Conservation (phyloP, 2,113 vertebrate species). For the Coryphaenoides rupestris region DNA sequence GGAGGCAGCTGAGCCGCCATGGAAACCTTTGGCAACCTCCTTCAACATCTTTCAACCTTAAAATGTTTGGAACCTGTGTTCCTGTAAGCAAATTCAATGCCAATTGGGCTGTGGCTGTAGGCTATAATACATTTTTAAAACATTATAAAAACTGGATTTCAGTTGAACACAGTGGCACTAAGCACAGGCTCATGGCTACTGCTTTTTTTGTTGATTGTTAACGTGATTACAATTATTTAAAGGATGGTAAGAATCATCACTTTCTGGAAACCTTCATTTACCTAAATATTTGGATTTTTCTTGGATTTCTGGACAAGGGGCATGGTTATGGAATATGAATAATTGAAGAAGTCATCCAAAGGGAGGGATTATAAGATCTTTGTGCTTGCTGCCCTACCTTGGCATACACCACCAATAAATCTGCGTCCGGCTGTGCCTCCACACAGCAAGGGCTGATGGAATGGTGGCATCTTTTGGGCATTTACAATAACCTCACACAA, state of each 20-base stretch:
- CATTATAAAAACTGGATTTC: too few species aligned
- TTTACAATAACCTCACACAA: slow-evolving; percentile 46
- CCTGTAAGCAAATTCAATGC: slow-evolving; percentile 68
- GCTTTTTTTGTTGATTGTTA: slow-evolving; percentile 76
- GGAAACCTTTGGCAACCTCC: slow-evolving; percentile 71
- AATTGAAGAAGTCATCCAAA: slow-evolving; percentile 78
- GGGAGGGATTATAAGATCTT: slow-evolving; percentile 79
- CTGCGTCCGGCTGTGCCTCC: slow-evolving; percentile 60
- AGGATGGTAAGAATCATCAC: slow-evolving; percentile 65
- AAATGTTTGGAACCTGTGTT: slow-evolving; percentile 62
- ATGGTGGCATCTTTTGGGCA: slow-evolving; percentile 88
- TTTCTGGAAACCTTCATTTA: slow-evolving; percentile 46
- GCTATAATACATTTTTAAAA: slow-evolving; percentile 25
- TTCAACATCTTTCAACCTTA: slow-evolving; percentile 56
- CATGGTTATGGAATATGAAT: slow-evolving; percentile 76
- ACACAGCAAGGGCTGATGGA: slow-evolving; percentile 52
- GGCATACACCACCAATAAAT: slow-evolving; percentile 69
- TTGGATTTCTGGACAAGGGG: slow-evolving; percentile 68
- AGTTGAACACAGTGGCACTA: slow-evolving; percentile 79
- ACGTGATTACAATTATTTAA: slow-evolving; percentile 59
- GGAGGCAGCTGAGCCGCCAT: slow-evolving; percentile 70
- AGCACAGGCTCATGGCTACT: slow-evolving; percentile 85
- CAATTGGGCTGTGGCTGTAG: slow-evolving; percentile 58
- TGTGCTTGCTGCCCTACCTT: slow-evolving; percentile 69
- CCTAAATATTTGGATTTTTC: slow-evolving; percentile 47